Evolutionary conservation across 2,888 invertebrate genomes (phyloP).

Genomic region (Drosophila acutilabella): DNA sequence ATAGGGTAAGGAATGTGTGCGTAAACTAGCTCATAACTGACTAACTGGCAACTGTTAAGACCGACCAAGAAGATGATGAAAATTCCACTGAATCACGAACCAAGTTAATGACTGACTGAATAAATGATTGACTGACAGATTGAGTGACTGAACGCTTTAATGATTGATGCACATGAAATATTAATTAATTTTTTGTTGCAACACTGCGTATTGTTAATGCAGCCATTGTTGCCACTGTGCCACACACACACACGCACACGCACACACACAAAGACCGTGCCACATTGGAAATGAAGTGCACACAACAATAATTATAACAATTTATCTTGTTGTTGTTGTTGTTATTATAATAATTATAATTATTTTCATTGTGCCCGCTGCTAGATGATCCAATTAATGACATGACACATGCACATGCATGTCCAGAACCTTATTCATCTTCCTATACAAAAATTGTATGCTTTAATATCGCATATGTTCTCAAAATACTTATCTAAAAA

Average conservation of each 20-base stretch:
- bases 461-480: too few relatives aligned
- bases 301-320: slow-evolving; percentile 43
- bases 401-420: slow-evolving; percentile 26
- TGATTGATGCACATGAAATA: slow-evolving; percentile 26
- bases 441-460: slow-evolving; percentile 7
- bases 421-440: slow-evolving; percentile 10
- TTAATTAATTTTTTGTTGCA: slow-evolving; percentile 44
- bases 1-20: not conserved
- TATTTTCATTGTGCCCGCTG: slow-evolving; percentile 32
- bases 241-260: slow-evolving; percentile 6
- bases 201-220: slow-evolving; percentile 24
- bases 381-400: slow-evolving; percentile 74
- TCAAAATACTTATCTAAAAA: too few relatives aligned
- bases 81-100: not conserved
- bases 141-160: slow-evolving; percentile 14
- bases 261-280: slow-evolving; percentile 4
- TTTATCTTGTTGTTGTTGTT: slow-evolving; percentile 12
- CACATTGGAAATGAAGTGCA: slow-evolving; percentile 35
- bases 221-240: not conserved
- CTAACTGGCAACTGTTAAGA: slow-evolving; percentile 27
- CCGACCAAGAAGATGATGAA: slow-evolving; percentile 32
- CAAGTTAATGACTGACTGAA: slow-evolving; percentile 15
- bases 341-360: slow-evolving; percentile 36
- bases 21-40: slow-evolving; percentile 16
- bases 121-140: slow-evolving; percentile 16